Conservation (phyloP, 1,140 invertebrate species). For the Planococcus citri region DNA sequence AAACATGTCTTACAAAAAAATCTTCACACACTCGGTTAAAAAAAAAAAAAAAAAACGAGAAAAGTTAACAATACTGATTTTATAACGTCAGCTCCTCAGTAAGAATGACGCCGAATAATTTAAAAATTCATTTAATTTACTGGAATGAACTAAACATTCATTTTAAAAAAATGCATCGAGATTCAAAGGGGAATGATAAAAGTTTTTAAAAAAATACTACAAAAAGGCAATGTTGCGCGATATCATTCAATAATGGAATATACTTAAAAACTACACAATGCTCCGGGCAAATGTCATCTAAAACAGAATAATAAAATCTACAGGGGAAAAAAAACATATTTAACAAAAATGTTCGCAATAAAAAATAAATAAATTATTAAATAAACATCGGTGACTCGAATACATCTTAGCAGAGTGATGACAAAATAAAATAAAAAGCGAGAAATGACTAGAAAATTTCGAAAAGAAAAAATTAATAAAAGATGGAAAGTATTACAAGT, state of each 20-base stretch:
- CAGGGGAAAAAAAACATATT: too few relatives aligned
- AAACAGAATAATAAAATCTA: too few relatives aligned
- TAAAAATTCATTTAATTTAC: not conserved
- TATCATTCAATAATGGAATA: not conserved
- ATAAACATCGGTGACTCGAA: too few relatives aligned
- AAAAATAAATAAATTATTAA: not conserved
- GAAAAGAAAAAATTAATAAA: conserved; percentile 9
- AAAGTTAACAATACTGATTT: not conserved
- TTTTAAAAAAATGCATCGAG: not conserved
- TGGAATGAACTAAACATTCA: not conserved
- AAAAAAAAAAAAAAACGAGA: not conserved
- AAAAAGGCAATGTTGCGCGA: not conserved
- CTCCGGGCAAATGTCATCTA: not conserved
- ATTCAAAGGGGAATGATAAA: not conserved
- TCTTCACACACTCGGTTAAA: not conserved
- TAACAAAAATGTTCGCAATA: not conserved
- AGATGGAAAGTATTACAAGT: not conserved
- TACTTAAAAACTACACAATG: not conserved
- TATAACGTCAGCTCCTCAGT: not conserved
- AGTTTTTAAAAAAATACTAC: not conserved
- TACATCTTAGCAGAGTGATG: too few relatives aligned
- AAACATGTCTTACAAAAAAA: not conserved
- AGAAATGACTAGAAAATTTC: not conserved
- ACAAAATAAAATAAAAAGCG: not conserved
- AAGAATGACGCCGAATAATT: not conserved